phyloP scores from a whole-genome alignment of 2,113 vertebrate species.

The Peromyscus polionotus region DNA sequence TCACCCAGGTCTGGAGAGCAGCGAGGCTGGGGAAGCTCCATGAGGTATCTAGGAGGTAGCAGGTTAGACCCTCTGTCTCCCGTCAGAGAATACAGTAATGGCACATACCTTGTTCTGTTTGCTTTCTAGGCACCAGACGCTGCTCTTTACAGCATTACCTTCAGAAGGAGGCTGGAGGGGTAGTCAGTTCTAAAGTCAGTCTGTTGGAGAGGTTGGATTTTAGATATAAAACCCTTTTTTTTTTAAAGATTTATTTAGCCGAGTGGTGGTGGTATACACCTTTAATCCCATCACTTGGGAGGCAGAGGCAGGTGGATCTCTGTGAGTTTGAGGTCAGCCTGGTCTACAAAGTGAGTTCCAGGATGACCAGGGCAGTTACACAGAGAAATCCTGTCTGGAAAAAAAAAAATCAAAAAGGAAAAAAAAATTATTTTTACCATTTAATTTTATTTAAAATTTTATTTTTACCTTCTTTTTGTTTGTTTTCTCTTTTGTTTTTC shows the following conservation, averaged over 20 bases:
- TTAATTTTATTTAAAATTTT: neutral
- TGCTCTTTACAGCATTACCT: neutral
- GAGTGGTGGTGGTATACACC: neutral
- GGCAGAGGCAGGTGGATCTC: neutral
- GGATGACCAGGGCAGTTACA: neutral
- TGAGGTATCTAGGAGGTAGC: neutral
- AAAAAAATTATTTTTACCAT: neutral
- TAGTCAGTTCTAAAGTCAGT: neutral
- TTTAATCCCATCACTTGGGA: neutral
- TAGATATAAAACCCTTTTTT: neutral
- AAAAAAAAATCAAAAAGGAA: too few relatives aligned
- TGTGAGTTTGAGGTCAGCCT: neutral
- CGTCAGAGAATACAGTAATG: fast-evolving
- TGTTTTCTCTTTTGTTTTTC: too few relatives aligned
- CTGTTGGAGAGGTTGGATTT: neutral
- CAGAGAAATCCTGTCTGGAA: neutral
- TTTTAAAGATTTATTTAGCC: neutral
- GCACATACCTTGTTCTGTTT: neutral
- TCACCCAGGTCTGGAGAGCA: neutral
- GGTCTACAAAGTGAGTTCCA: neutral
- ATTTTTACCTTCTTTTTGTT: neutral
- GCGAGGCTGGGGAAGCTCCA: neutral
- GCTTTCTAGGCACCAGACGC: neutral
- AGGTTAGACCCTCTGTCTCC: neutral
- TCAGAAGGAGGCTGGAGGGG: neutral